These are phyloP conservation scores for Acipenser transmontanus DNA, from an alignment of 2,797 vertebrate species.

Conservation along the genomic window DNA sequence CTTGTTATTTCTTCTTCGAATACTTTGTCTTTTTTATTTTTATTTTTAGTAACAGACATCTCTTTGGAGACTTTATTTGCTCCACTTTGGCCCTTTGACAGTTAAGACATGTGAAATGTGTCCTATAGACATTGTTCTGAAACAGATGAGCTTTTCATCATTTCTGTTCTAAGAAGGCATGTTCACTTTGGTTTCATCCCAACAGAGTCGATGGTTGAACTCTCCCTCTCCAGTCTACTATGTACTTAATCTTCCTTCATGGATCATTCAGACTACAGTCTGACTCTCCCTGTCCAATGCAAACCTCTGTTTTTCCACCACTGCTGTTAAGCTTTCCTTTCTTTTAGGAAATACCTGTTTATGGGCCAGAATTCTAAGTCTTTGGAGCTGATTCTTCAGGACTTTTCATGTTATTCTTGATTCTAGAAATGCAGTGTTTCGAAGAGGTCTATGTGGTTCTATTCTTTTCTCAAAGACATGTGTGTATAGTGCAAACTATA, in stretches of 20 bases:
- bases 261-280: neutral
- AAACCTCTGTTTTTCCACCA: no score
- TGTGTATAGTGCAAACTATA: no score
- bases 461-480: no score
- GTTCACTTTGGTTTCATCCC: neutral
- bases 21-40: neutral
- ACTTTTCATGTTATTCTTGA: no score
- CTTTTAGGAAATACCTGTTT: no score
- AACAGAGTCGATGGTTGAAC: neutral
- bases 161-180: neutral
- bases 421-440: no score
- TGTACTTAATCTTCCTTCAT: neutral
- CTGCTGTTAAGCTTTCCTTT: no score
- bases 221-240: neutral
- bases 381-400: no score
- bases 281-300: no score
- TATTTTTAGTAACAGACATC: neutral
- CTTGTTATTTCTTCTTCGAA: neutral
- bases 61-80: neutral
- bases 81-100: neutral
- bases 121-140: slow-evolving; percentile 1
- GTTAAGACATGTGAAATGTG: neutral
- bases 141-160: neutral
- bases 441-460: no score
- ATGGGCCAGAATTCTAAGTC: no score